Conservation (phyloP, 2,113 vertebrate genomes). For the Dromaius novaehollandiae region DNA sequence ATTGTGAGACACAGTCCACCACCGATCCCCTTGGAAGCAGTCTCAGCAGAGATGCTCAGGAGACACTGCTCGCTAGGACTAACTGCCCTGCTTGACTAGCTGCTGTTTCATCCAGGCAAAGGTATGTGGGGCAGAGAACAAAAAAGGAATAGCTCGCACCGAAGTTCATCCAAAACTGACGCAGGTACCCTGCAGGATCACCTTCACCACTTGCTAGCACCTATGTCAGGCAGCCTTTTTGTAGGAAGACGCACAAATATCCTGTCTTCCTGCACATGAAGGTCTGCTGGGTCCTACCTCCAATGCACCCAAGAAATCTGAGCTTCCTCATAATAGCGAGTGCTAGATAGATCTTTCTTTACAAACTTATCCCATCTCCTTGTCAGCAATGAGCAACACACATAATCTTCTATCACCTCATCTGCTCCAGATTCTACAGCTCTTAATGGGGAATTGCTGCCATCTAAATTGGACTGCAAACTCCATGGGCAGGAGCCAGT, state of each 20-base stretch:
- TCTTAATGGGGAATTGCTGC: neutral
- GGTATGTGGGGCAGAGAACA: neutral
- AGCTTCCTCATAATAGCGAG: neutral
- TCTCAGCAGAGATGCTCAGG: neutral
- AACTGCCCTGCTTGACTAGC: neutral
- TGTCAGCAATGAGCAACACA: neutral
- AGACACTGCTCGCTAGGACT: neutral
- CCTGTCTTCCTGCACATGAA: neutral
- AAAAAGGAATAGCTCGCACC: neutral
- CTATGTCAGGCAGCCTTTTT: neutral
- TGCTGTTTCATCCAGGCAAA: neutral
- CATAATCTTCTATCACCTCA: neutral
- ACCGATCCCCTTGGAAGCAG: neutral
- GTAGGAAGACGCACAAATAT: neutral
- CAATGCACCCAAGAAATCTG: neutral
- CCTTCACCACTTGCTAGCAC: neutral
- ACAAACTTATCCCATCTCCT: neutral
- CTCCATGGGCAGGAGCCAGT: neutral
- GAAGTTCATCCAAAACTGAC: neutral
- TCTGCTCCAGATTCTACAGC: neutral
- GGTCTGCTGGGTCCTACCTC: neutral
- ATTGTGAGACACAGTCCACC: neutral
- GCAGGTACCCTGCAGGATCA: accelerated
- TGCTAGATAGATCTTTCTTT: neutral
- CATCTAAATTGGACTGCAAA: neutral